Evolutionary conservation across 2,888 invertebrate species (phyloP).

Genomic region (Alviniconcha strummeri): DNA sequence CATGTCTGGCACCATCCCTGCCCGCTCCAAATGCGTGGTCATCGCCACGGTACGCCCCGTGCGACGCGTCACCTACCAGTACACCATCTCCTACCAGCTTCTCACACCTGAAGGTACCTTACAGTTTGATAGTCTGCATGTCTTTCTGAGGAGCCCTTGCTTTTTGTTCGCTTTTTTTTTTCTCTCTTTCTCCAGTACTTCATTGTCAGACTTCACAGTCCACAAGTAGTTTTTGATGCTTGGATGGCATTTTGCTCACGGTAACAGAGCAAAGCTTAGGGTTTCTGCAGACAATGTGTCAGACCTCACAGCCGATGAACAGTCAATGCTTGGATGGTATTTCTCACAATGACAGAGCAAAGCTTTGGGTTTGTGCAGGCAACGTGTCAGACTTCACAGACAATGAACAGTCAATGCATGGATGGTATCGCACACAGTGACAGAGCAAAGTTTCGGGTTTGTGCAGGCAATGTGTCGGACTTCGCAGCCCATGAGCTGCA

Average conservation of each 20-base stretch:
- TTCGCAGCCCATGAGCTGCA: slow-evolving; percentile 55
- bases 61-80: slow-evolving; percentile 67
- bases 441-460: not conserved
- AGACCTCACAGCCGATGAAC: too few species aligned
- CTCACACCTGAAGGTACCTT: slow-evolving; percentile 63
- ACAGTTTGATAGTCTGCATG: not conserved
- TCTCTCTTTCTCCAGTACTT: not conserved
- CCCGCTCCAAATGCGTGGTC: slow-evolving; percentile 64
- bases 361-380: too few species aligned
- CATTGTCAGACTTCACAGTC: too few species aligned
- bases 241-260: too few species aligned
- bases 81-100: slow-evolving; percentile 68
- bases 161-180: not conserved
- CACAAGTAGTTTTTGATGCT: too few species aligned
- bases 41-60: slow-evolving; percentile 63
- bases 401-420: too few species aligned
- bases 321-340: not conserved
- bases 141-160: not conserved
- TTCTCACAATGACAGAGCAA: not conserved
- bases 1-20: slow-evolving; percentile 64
- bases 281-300: too few species aligned
- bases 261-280: too few species aligned
- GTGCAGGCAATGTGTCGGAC: slow-evolving; percentile 32
- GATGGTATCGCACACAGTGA: not conserved
- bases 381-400: too few species aligned